Percentiles rank a stretch among this genome's conserved stretches.
Evolutionary conservation across 2,113 vertebrate genomes (phyloP).

Genomic region (Triplophysa rosa): DNA sequence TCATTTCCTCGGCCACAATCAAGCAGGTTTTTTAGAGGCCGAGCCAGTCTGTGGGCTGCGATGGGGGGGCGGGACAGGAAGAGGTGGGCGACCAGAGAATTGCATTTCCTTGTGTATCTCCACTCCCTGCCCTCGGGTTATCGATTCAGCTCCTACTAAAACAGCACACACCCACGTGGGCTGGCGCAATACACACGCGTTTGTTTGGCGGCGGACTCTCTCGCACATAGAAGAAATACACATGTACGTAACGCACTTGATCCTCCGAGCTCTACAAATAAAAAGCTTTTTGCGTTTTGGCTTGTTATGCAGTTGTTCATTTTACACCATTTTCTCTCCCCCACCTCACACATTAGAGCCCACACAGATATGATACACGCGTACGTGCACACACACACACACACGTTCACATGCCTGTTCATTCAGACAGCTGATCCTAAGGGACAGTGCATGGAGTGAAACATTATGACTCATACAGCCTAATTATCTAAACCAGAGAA

Average conservation of each 20-base stretch:
- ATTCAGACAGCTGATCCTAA: slow-evolving; percentile 68
- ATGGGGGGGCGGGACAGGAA: slow-evolving; percentile 76
- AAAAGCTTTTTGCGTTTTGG: slow-evolving; percentile 39
- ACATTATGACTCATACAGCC: slow-evolving; percentile 71
- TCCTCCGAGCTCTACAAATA: slow-evolving; percentile 27
- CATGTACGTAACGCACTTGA: slow-evolving; percentile 36
- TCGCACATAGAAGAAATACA: slow-evolving; percentile 18
- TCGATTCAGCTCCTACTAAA: slow-evolving; percentile 72
- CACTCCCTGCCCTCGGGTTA: slow-evolving; percentile 76
- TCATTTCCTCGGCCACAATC: slow-evolving; percentile 57
- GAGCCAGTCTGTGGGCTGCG: slow-evolving; percentile 68
- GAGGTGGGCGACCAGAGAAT: slow-evolving; percentile 78
- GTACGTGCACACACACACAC: slow-evolving; percentile 43
- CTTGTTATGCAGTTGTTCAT: slow-evolving; percentile 33
- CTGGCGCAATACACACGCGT: slow-evolving; percentile 60
- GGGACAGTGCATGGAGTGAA: slow-evolving; percentile 68
- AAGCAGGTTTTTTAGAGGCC: slow-evolving; percentile 66
- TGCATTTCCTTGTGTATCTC: slow-evolving; percentile 79
- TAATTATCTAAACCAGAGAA: slow-evolving; percentile 68
- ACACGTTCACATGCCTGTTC: slow-evolving; percentile 50
- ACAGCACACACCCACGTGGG: slow-evolving; percentile 75
- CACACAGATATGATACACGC: slow-evolving; percentile 57
- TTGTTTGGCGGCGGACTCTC: slow-evolving; percentile 33
- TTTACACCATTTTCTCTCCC: slow-evolving; percentile 37
- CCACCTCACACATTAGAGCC: slow-evolving; percentile 41